These are phyloP conservation scores for Pipistrellus kuhlii DNA, from an alignment of 2,797 vertebrate genomes.

Conservation along the genomic window DNA sequence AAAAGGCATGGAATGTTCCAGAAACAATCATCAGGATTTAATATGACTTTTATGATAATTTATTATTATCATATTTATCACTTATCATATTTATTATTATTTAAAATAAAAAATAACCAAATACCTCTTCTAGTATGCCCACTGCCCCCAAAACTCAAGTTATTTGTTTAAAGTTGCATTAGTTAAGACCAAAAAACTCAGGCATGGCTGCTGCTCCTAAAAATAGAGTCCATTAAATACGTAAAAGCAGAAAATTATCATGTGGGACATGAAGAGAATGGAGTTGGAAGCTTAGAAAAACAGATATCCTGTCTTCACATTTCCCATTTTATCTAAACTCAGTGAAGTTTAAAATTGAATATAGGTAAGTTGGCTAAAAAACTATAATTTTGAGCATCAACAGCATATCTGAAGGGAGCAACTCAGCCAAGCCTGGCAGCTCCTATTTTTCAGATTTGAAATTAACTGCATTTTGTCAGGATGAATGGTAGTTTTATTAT, in stretches of 20 bases:
- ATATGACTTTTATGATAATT: background rate
- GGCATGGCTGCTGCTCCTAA: background rate
- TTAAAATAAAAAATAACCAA: conserved; percentile 45
- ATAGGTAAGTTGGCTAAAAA: conserved; percentile 73
- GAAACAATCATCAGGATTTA: conserved; percentile 11
- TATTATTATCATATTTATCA: too few relatives aligned
- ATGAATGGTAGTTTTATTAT: conserved; percentile 74
- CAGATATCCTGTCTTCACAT: conserved; percentile 47
- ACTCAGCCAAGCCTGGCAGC: conserved; percentile 65
- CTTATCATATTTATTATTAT: background rate
- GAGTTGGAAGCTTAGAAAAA: conserved; percentile 15
- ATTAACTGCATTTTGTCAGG: conserved; percentile 78
- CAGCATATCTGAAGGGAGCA: conserved; percentile 64
- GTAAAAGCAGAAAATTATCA: background rate
- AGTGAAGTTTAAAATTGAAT: conserved; percentile 74
- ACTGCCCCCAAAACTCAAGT: background rate
- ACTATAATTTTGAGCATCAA: conserved; percentile 72
- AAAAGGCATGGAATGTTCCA: background rate
- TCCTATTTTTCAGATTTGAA: conserved; percentile 79
- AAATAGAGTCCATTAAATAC: background rate
- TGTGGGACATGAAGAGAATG: background rate
- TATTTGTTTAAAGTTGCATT: background rate
- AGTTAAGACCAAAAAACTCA: background rate
- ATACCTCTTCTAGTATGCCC: background rate
- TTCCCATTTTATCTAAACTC: conserved; percentile 74